These are phyloP conservation scores for Oceanodroma tethys DNA, from an alignment of 2,113 vertebrate species.

Conservation along the genomic window DNA sequence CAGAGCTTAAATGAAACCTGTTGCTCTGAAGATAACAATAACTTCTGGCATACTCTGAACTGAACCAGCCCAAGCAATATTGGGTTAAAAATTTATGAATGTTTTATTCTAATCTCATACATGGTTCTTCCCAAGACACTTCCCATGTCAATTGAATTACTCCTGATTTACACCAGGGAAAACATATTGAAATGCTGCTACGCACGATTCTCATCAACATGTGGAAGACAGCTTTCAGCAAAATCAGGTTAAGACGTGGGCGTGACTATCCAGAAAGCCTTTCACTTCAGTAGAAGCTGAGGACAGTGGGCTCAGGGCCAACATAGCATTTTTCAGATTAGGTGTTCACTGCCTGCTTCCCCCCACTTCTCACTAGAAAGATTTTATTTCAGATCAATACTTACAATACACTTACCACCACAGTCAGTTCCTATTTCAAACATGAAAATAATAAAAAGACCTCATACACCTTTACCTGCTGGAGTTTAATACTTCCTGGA, in stretches of 20 bases:
- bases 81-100: background rate
- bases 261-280: background rate
- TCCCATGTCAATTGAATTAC: background rate
- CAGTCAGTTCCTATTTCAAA: background rate
- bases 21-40: background rate
- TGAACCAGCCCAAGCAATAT: background rate
- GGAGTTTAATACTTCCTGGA: background rate
- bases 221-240: background rate
- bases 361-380: background rate
- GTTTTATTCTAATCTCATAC: background rate
- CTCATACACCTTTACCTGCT: background rate
- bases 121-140: background rate
- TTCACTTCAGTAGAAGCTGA: background rate
- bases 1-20: background rate
- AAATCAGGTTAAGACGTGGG: background rate
- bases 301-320: background rate
- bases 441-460: background rate
- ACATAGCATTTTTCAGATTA: background rate
- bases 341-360: background rate
- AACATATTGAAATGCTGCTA: background rate
- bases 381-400: constrained; percentile 7
- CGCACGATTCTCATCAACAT: background rate
- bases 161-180: background rate
- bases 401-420: background rate
- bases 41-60: background rate